phyloP scores from a whole-genome alignment of 2,113 vertebrate species.

The Ceyx melanurus region DNA sequence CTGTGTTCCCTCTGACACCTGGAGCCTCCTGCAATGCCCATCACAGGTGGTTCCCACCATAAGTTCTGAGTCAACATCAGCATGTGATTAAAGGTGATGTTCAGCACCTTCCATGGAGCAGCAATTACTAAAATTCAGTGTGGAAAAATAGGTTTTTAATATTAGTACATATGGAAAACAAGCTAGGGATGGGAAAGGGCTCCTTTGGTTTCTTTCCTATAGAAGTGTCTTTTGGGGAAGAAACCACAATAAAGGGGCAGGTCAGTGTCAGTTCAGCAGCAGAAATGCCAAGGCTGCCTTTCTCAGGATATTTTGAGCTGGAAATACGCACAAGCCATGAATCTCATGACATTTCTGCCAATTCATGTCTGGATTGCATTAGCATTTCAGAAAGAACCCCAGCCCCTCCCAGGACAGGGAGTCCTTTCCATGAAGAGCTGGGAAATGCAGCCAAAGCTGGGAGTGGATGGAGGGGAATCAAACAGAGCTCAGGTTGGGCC shows the following conservation, averaged over 20 bases:
- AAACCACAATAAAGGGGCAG: conserved; percentile 50
- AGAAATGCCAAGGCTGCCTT: conserved; percentile 57
- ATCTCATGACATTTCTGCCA: conserved; percentile 65
- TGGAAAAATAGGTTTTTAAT: not conserved
- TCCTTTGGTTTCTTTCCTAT: not conserved
- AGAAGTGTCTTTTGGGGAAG: not conserved
- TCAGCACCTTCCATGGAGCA: not conserved
- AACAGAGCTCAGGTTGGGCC: accelerated
- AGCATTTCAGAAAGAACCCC: not conserved
- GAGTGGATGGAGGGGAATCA: accelerated
- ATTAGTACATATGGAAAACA: not conserved
- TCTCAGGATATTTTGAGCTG: conserved; percentile 67
- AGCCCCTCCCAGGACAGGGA: conserved; percentile 7
- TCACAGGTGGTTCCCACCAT: not conserved
- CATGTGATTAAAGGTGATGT: not conserved
- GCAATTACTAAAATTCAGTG: not conserved
- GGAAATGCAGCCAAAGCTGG: not conserved
- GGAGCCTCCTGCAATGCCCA: not conserved
- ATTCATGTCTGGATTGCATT: conserved; percentile 63
- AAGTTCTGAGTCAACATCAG: not conserved
- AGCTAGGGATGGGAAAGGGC: conserved; percentile 2
- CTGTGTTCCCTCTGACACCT: not conserved
- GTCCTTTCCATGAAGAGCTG: conserved; percentile 40
- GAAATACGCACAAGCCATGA: conserved; percentile 51
- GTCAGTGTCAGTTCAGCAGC: conserved; percentile 63